Percentiles rank a stretch among this genome's conserved stretches.
phyloP scores from a whole-genome alignment of 2,888 invertebrate species.

The Nymphalis urticae region DNA sequence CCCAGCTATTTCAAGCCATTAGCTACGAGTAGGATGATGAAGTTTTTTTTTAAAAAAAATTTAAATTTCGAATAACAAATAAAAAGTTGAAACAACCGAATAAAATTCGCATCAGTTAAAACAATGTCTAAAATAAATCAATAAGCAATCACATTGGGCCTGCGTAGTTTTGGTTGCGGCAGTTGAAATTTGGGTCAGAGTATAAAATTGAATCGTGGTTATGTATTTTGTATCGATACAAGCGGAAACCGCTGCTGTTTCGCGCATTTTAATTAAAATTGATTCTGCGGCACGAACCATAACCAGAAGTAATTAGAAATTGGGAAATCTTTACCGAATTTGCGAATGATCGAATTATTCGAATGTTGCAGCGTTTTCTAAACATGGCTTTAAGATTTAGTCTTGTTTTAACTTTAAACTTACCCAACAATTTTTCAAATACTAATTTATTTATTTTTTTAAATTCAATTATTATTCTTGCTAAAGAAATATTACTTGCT shows the following conservation, averaged over 20 bases:
- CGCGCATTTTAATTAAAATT: slow-evolving; percentile 36
- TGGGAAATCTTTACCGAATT: slow-evolving; percentile 20
- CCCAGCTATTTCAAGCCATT: background rate
- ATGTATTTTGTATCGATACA: slow-evolving; percentile 40
- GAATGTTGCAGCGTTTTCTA: background rate
- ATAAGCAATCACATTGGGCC: slow-evolving; percentile 64
- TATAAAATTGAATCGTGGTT: slow-evolving; percentile 53
- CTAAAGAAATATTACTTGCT: no score
- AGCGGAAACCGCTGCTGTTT: slow-evolving; percentile 29
- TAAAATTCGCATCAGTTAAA: slow-evolving; percentile 35
- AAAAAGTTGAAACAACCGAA: background rate
- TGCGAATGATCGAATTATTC: background rate
- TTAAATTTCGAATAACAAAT: background rate
- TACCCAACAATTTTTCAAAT: background rate
- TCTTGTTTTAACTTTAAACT: background rate
- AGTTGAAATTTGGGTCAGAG: slow-evolving; percentile 59
- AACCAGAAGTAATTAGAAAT: slow-evolving; percentile 31
- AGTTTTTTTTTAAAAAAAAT: slow-evolving; percentile 2
- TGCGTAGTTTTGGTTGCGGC: slow-evolving; percentile 61
- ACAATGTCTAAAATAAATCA: slow-evolving; percentile 61
- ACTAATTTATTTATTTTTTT: background rate
- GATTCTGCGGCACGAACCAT: slow-evolving; percentile 31
- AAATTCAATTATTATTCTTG: no score
- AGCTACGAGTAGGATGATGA: background rate
- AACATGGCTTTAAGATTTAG: background rate